Conservation (phyloP, 2,797 vertebrate species). For the Channallabes apus region DNA sequence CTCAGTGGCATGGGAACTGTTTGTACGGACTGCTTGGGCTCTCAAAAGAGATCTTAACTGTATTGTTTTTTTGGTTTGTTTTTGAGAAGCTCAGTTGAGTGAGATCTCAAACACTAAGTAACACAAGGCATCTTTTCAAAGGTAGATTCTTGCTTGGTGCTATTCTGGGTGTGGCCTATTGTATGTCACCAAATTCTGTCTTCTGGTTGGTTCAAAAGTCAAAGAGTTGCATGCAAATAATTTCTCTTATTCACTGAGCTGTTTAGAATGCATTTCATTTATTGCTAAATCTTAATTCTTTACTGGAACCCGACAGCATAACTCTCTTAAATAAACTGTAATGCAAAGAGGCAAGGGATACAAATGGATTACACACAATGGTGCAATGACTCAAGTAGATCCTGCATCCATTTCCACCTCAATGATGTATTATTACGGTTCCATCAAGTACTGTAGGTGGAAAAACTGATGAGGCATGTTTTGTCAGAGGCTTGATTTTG, state of each 20-base stretch:
- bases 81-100: conserved; percentile 15
- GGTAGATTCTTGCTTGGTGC: not conserved
- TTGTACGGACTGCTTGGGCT: conserved; percentile 28
- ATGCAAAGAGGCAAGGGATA: conserved; percentile 65
- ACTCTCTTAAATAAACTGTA: not conserved
- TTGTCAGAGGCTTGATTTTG: conserved; percentile 17
- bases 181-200: not conserved
- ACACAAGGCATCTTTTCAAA: conserved; percentile 8
- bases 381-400: conserved; percentile 33
- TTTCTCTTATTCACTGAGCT: not conserved
- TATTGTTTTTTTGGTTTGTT: conserved; percentile 37
- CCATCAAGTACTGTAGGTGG: conserved; percentile 4
- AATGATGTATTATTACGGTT: conserved; percentile 30
- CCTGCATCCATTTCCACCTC: conserved; percentile 4
- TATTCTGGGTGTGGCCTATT: not conserved
- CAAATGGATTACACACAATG: conserved; percentile 55
- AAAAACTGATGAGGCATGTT: conserved; percentile 21
- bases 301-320: not conserved
- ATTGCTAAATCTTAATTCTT: not conserved
- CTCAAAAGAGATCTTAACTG: conserved; percentile 15
- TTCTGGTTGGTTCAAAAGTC: not conserved
- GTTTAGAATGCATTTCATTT: not conserved
- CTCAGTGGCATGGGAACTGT: not conserved
- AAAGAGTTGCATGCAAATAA: not conserved
- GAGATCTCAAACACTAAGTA: conserved; percentile 28